Percentiles rank a stretch among this genome's conserved stretches.
These are phyloP conservation scores for Spisula subtruncata DNA, from an alignment of 2,888 invertebrate species.

Conservation along the genomic window DNA sequence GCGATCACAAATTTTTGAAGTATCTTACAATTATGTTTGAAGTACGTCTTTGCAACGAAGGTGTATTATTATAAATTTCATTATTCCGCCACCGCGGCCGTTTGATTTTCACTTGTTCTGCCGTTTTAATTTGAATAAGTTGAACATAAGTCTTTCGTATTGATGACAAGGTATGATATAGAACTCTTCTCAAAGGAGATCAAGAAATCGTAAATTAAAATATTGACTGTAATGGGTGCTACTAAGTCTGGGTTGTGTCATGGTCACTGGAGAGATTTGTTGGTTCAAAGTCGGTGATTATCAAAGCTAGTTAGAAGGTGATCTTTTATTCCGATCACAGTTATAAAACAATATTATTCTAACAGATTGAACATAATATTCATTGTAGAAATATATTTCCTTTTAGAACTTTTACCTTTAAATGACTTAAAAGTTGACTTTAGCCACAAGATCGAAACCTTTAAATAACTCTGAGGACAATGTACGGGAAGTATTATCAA, in stretches of 20 bases:
- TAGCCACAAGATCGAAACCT: not conserved
- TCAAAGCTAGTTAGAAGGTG: conserved; percentile 20
- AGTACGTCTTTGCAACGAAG: conserved; percentile 14
- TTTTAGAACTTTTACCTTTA: conserved; percentile 20
- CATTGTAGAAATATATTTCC: not conserved
- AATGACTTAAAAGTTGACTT: conserved; percentile 31
- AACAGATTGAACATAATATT: conserved; percentile 10
- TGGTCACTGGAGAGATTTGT: conserved; percentile 3
- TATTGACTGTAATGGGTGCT: conserved; percentile 23
- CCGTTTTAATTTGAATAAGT: not conserved
- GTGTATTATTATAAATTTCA: not conserved
- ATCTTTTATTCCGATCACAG: conserved; percentile 5
- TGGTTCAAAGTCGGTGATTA: conserved; percentile 31
- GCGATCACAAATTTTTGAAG: conserved; percentile 21
- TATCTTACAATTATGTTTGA: conserved; percentile 32
- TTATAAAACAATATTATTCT: conserved; percentile 31
- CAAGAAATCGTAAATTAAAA: conserved; percentile 3
- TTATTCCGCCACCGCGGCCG: not conserved
- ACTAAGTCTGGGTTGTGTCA: not conserved
- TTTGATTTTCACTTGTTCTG: not conserved
- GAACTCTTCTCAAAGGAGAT: conserved; percentile 18
- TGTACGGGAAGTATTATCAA: conserved; percentile 11
- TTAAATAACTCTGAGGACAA: conserved; percentile 2
- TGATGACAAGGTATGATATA: not conserved
- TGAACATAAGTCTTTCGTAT: not conserved